Percentiles rank a stretch among this genome's conserved stretches.
Conservation (phyloP, 2,888 invertebrate species). For the Balanococcus diminutus region DNA sequence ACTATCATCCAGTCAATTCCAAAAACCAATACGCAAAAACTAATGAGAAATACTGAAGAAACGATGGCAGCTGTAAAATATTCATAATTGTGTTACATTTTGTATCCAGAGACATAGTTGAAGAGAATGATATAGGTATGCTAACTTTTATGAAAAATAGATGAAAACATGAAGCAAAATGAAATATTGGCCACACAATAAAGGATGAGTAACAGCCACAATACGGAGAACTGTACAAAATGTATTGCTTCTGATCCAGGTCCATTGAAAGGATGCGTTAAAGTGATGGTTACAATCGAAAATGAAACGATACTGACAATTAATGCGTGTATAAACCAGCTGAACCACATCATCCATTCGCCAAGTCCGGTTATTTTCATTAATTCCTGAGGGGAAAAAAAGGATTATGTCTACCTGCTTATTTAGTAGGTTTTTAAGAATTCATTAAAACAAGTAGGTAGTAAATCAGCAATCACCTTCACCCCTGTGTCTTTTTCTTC, state of each 20-base stretch:
- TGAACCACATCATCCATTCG: constrained; percentile 40
- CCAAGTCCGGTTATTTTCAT: constrained; percentile 44
- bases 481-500: constrained; percentile 25
- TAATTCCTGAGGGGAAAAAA: constrained; percentile 6
- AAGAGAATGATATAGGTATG: neutral
- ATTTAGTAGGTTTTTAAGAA: neutral
- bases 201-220: constrained; percentile 33
- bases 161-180: constrained; percentile 35
- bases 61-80: constrained; percentile 10
- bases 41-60: neutral
- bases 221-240: neutral
- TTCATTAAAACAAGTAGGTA: neutral
- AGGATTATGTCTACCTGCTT: too few relatives aligned
- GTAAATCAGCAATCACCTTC: neutral
- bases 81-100: neutral
- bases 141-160: constrained; percentile 43
- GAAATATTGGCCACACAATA: constrained; percentile 27
- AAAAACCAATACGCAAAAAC: neutral
- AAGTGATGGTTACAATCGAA: neutral
- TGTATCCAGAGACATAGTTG: neutral
- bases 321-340: constrained; percentile 34
- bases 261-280: neutral
- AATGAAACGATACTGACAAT: neutral
- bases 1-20: neutral
- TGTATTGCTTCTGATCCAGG: neutral